Conservation (phyloP, 2,113 vertebrate species). For the Ailurus styani region DNA sequence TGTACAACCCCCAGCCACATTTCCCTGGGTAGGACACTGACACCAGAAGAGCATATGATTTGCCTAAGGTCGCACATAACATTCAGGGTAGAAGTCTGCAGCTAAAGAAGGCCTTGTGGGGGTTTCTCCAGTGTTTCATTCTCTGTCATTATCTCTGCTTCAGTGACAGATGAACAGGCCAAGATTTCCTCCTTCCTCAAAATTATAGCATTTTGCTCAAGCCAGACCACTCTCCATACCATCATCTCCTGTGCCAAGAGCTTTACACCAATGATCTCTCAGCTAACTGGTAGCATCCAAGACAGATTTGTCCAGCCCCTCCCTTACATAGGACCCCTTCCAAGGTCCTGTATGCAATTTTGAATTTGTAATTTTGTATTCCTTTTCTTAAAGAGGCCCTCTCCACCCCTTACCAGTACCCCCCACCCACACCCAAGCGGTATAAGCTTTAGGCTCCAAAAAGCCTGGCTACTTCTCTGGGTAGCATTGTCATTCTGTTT, state of each 20-base stretch:
- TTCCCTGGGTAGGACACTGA: background rate
- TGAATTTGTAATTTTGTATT: background rate
- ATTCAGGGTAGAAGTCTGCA: background rate
- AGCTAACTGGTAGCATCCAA: background rate
- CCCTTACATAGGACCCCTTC: background rate
- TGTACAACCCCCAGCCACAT: background rate
- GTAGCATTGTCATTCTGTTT: background rate
- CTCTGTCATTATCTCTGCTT: slow-evolving; percentile 51
- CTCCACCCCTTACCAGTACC: background rate
- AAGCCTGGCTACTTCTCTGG: background rate
- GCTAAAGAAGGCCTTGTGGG: background rate
- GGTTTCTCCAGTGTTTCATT: background rate
- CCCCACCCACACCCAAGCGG: too few species aligned
- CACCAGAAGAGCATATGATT: background rate
- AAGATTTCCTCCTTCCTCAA: background rate
- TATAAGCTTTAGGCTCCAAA: background rate
- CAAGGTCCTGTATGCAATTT: background rate
- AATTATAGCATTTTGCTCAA: slow-evolving; percentile 6
- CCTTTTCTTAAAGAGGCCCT: background rate
- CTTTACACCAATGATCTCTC: background rate
- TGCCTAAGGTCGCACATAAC: background rate
- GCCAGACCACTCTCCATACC: background rate
- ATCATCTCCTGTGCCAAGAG: background rate
- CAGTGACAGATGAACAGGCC: background rate
- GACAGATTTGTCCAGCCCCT: background rate